Conservation (phyloP, 1,140 invertebrate species). For the Uloborus diversus region DNA sequence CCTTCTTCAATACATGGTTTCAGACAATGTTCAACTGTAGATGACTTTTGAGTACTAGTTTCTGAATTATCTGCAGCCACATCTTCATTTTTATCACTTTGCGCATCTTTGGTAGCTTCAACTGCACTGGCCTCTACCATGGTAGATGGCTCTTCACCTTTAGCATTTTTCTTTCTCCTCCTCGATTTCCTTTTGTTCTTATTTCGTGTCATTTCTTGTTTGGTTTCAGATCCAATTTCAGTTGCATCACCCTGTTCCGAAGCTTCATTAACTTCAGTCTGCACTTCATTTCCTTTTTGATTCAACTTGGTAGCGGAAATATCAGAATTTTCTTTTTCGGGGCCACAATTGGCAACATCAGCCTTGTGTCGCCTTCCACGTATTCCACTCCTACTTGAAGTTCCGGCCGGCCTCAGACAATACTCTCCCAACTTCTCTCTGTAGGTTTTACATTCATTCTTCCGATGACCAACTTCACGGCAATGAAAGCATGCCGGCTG, state of each 20-base stretch:
- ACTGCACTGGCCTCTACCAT: too few species aligned
- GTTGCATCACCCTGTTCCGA: background rate
- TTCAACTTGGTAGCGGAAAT: background rate
- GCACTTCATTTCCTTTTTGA: background rate
- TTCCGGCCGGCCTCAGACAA: background rate
- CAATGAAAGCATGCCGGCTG: conserved; percentile 29
- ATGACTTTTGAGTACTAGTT: too few species aligned
- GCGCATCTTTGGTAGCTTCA: too few species aligned
- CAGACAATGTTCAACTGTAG: too few species aligned
- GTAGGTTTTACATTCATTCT: conserved; percentile 2
- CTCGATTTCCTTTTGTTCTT: background rate
- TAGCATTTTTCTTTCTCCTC: too few species aligned
- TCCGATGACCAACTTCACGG: conserved; percentile 1
- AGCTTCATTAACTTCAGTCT: background rate
- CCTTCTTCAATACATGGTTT: too few species aligned
- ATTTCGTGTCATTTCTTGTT: background rate
- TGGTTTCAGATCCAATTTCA: background rate
- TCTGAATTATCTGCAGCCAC: too few species aligned
- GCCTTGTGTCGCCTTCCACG: background rate
- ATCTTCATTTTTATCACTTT: too few species aligned
- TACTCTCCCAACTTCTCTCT: background rate
- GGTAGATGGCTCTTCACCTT: too few species aligned
- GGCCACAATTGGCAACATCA: background rate
- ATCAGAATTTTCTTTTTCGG: background rate
- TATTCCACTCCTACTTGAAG: background rate